Conservation (phyloP, 2,888 invertebrate species). For the Abrostola triplasia region DNA sequence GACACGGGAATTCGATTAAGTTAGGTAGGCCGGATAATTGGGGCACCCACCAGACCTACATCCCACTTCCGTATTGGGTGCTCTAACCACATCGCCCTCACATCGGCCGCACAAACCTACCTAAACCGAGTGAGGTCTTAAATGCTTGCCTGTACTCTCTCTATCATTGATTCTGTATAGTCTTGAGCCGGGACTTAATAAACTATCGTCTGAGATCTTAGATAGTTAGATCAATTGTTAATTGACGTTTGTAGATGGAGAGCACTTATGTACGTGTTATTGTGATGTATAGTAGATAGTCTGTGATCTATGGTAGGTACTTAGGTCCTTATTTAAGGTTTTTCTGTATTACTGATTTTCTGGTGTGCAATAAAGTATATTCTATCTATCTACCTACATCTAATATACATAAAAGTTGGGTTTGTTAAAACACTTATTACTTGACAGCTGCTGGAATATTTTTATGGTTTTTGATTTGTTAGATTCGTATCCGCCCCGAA, state of each 20-base stretch:
- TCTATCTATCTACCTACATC: no score
- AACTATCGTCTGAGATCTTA: constrained; percentile 1
- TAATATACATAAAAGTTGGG: no score
- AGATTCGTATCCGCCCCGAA: no score
- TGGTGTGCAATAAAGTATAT: no score
- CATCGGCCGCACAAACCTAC: constrained; percentile 7
- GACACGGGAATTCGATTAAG: constrained; percentile 76
- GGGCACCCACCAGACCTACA: constrained; percentile 42
- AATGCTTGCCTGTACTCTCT: constrained; percentile 18
- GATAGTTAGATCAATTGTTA: constrained; percentile 1
- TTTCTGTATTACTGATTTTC: no score
- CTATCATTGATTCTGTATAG: constrained; percentile 10
- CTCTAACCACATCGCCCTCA: constrained; percentile 11
- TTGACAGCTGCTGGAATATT: no score
- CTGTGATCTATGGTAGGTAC: not conserved
- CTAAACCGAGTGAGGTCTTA: constrained; percentile 25
- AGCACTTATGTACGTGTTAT: not conserved
- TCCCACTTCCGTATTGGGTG: constrained; percentile 28
- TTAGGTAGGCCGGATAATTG: constrained; percentile 61
- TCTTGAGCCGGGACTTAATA: not conserved
- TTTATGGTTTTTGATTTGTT: no score
- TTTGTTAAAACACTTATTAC: no score
- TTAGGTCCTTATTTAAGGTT: no score
- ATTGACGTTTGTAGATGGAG: not conserved
- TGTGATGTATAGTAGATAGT: not conserved